Conservation (phyloP, 1,140 invertebrate species). For the Metopolophium dirhodum region DNA sequence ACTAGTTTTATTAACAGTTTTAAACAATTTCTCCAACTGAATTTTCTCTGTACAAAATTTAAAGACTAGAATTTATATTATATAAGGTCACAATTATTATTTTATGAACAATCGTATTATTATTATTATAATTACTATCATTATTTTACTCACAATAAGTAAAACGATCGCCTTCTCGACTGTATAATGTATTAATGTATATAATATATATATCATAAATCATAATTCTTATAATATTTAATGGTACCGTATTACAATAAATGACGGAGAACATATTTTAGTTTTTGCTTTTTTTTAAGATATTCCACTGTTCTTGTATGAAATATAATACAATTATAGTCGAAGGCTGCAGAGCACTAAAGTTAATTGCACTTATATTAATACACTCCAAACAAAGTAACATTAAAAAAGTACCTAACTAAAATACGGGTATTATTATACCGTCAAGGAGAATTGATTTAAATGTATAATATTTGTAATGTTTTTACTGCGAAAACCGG, state of each 20-base stretch:
- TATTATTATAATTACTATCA: not conserved
- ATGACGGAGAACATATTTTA: not conserved
- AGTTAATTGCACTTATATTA: conserved; percentile 4
- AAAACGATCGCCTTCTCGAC: not conserved
- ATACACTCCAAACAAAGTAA: not conserved
- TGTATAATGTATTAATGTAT: no score
- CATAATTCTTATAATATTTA: not conserved
- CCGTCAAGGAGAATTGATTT: not conserved
- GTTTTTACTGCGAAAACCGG: not conserved
- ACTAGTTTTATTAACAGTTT: not conserved
- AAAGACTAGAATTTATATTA: not conserved
- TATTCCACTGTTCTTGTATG: not conserved
- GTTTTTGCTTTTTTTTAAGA: not conserved
- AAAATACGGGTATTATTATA: conserved; percentile 16
- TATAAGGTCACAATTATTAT: conserved; percentile 1
- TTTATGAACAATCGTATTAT: no score
- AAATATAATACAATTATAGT: not conserved
- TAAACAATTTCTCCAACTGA: not conserved
- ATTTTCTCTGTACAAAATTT: not conserved
- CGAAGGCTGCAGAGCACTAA: not conserved
- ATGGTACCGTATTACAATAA: not conserved
- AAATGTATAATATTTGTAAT: not conserved
- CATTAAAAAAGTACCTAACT: not conserved
- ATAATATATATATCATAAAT: not conserved
- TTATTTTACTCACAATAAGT: not conserved